A percentile compares a stretch with the other conserved stretches of the same genome.
These are phyloP conservation scores for Sicus ferrugineus DNA, from an alignment of 2,888 invertebrate species.

Conservation along the genomic window DNA sequence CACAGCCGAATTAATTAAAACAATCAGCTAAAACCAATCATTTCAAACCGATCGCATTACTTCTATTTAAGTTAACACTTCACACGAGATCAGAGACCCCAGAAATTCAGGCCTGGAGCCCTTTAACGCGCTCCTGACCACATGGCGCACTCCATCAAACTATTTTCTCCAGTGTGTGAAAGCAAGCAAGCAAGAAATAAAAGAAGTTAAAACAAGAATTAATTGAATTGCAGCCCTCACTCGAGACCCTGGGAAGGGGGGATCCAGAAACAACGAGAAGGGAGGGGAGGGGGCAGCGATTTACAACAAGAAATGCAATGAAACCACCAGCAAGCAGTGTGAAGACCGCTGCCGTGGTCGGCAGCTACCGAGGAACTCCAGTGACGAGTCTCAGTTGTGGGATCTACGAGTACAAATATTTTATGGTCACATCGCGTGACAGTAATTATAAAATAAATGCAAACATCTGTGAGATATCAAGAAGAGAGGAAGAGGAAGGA, in stretches of 20 bases:
- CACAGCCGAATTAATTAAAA: no score
- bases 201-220: constrained; percentile 21
- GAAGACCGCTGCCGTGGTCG: not conserved
- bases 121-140: no score
- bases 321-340: no score
- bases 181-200: not conserved
- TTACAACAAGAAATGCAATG: no score
- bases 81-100: no score
- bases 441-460: constrained; percentile 61
- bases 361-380: not conserved
- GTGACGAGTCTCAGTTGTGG: constrained; percentile 10
- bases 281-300: not conserved
- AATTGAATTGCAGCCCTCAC: constrained; percentile 21
- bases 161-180: not conserved
- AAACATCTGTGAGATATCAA: constrained; percentile 60
- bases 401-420: constrained; percentile 35
- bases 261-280: not conserved
- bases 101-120: no score
- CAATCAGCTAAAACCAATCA: no score
- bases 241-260: not conserved
- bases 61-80: no score
- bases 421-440: constrained; percentile 63
- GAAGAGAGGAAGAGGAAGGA: constrained; percentile 38
- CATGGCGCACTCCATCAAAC: no score
- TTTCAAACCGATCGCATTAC: no score